phyloP scores from a whole-genome alignment of 2,797 vertebrate species.

The Xerus rutilus region DNA sequence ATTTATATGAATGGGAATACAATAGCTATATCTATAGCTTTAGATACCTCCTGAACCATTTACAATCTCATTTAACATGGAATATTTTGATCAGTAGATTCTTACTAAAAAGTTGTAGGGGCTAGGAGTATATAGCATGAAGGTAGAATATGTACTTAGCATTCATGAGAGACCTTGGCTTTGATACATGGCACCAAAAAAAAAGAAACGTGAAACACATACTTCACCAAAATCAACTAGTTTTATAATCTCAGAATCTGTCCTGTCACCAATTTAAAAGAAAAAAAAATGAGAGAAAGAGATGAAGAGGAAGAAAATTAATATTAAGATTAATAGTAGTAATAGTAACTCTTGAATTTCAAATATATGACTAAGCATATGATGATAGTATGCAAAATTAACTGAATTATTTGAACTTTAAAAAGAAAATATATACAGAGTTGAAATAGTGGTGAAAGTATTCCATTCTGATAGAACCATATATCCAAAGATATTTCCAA shows the following conservation, averaged over 20 bases:
- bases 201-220: not conserved
- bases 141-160: not conserved
- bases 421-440: not conserved
- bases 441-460: not conserved
- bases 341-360: slow-evolving; percentile 42
- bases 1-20: slow-evolving; percentile 30
- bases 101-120: not conserved
- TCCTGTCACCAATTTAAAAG: slow-evolving; percentile 11
- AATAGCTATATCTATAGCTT: not conserved
- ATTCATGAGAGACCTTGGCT: not conserved
- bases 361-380: slow-evolving; percentile 17
- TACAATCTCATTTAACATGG: slow-evolving; percentile 5
- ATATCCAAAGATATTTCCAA: not conserved
- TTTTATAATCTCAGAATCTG: slow-evolving; percentile 8
- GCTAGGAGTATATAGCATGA: not conserved
- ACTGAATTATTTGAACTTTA: not conserved
- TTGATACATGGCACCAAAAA: not conserved
- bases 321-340: not conserved
- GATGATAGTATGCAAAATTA: not conserved
- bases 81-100: slow-evolving; percentile 1
- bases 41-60: not conserved
- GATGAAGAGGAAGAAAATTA: not conserved
- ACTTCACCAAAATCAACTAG: not conserved
- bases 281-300: not conserved
- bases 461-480: not conserved